phyloP scores from a whole-genome alignment of 2,888 invertebrate species.

The Volucella inanis region DNA sequence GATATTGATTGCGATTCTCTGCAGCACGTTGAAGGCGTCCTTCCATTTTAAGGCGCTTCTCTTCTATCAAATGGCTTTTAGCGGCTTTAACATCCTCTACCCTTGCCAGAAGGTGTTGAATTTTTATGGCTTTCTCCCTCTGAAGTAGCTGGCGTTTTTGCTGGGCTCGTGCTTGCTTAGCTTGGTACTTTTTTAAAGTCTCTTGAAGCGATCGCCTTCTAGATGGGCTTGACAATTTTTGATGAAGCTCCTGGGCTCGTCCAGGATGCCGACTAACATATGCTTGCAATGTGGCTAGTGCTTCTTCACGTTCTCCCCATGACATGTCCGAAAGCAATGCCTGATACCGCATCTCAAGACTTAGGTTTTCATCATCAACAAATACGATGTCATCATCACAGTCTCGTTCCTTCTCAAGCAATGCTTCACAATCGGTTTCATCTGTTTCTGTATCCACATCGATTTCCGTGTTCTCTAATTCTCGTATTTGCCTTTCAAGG shows the following conservation, averaged over 20 bases:
- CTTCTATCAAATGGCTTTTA: constrained; percentile 93
- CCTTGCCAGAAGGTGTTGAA: constrained; percentile 92
- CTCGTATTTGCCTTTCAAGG: constrained; percentile 89
- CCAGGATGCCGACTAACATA: constrained; percentile 95
- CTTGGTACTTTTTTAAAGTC: constrained; percentile 91
- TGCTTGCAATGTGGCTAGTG: constrained; percentile 89
- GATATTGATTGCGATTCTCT: constrained; percentile 93
- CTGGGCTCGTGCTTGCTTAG: constrained; percentile 95
- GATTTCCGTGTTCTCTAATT: constrained; percentile 88
- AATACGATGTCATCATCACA: constrained; percentile 79
- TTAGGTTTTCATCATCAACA: constrained; percentile 83
- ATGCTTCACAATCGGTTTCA: constrained; percentile 85
- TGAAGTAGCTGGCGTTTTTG: constrained; percentile 92
- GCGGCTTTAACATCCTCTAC: constrained; percentile 93
- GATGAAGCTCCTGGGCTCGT: constrained; percentile 94
- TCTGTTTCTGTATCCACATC: constrained; percentile 92
- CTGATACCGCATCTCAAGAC: constrained; percentile 88
- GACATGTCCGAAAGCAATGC: constrained; percentile 89
- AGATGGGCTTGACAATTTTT: constrained; percentile 95
- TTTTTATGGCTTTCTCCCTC: constrained; percentile 92
- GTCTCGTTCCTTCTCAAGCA: constrained; percentile 80
- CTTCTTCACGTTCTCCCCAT: constrained; percentile 93
- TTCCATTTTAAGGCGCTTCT: constrained; percentile 90
- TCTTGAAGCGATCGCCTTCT: constrained; percentile 93
- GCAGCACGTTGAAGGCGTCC: constrained; percentile 92